A percentile compares a stretch with the other conserved stretches of the same genome.
Conservation (phyloP, 2,113 vertebrate species). For the Amazona vittata region DNA sequence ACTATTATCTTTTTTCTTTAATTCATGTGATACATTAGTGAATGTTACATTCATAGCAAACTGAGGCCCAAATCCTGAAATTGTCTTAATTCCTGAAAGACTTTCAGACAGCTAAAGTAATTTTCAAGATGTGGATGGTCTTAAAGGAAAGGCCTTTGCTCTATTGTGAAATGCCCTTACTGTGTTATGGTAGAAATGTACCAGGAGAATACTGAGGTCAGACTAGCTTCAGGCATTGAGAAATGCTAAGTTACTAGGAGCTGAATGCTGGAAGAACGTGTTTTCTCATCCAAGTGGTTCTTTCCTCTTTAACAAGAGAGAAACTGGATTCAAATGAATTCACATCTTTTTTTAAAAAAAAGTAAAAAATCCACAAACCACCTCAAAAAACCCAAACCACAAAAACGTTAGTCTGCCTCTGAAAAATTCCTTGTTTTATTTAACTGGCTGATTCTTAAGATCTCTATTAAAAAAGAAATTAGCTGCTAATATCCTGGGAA, state of each 20-base stretch:
- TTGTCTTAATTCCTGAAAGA: background rate
- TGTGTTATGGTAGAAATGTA: background rate
- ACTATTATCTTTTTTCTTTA: background rate
- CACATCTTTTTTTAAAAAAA: background rate
- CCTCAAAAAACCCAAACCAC: background rate
- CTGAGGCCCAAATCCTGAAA: background rate
- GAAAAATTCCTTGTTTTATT: slow-evolving; percentile 19
- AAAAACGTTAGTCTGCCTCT: background rate
- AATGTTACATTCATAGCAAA: background rate
- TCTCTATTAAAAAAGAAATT: slow-evolving; percentile 49
- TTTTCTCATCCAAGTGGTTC: slow-evolving; percentile 47
- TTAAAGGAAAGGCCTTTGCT: background rate
- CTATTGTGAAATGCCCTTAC: background rate
- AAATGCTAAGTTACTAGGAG: slow-evolving; percentile 56
- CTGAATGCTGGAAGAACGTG: background rate
- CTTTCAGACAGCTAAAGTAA: background rate
- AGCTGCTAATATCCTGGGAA: slow-evolving; percentile 49
- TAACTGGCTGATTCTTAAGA: slow-evolving; percentile 28
- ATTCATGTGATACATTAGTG: fast-evolving
- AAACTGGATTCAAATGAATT: slow-evolving; percentile 42
- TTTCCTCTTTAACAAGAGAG: slow-evolving; percentile 12
- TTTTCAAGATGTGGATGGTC: background rate
- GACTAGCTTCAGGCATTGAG: slow-evolving; percentile 20
- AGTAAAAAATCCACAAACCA: background rate
- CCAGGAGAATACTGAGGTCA: slow-evolving; percentile 21